phyloP scores from a whole-genome alignment of 2,888 invertebrate genomes.

The Cephalotes varians region DNA sequence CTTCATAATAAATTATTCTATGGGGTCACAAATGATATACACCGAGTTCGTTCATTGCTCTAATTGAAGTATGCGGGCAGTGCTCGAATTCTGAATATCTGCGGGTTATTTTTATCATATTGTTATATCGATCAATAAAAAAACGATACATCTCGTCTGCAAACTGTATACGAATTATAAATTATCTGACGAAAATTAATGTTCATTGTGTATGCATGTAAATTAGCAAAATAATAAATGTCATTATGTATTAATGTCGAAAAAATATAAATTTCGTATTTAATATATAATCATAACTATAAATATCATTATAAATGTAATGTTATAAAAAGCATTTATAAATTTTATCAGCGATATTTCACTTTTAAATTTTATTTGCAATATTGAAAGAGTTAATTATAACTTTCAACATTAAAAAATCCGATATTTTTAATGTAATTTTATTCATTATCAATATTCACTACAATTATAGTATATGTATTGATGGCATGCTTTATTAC shows the following conservation, averaged over 20 bases:
- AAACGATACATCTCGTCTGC: neutral
- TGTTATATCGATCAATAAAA: neutral
- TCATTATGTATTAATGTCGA: neutral
- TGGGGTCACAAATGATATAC: neutral
- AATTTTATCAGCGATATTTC: neutral
- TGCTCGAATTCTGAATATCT: conserved; percentile 19
- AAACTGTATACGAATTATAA: conserved; percentile 1
- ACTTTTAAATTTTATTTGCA: neutral
- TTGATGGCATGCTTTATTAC: neutral
- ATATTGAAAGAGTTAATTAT: neutral
- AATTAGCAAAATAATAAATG: neutral
- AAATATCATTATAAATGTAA: neutral
- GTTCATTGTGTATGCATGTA: neutral
- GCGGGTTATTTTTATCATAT: conserved; percentile 41
- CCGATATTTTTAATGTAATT: neutral
- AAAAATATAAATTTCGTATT: conserved; percentile 15
- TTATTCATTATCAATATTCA: neutral
- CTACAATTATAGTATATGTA: neutral
- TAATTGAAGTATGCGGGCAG: conserved; percentile 34
- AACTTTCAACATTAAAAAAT: neutral
- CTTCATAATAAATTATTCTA: neutral
- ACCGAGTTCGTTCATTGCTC: neutral
- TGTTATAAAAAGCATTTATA: neutral
- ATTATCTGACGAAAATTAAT: conserved; percentile 13
- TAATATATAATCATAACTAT: neutral